Conservation (phyloP, 1,140 invertebrate species). For the Drosophila navojoa region DNA sequence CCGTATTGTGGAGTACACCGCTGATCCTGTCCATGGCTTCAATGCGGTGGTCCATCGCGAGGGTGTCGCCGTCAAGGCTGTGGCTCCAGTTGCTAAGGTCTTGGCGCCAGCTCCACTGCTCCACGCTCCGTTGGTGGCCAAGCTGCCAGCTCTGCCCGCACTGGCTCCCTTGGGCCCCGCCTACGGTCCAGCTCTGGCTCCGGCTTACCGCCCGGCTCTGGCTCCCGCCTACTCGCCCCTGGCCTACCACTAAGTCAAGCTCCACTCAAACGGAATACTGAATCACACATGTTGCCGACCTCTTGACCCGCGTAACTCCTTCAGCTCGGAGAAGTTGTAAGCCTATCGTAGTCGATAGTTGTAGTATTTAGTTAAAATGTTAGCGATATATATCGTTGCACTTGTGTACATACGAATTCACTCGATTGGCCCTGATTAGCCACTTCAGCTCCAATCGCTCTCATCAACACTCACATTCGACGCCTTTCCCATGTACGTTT, state of each 20-base stretch:
- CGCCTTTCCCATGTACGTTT: constrained; percentile 68
- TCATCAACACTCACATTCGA: constrained; percentile 67
- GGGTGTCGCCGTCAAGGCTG: constrained; percentile 83
- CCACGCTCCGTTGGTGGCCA: constrained; percentile 64
- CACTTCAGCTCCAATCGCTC: constrained; percentile 8
- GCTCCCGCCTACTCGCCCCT: constrained; percentile 29
- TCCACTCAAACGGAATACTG: constrained; percentile 5
- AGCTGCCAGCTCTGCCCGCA: constrained; percentile 55
- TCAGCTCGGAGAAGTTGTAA: constrained; percentile 21
- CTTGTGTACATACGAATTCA: constrained; percentile 62
- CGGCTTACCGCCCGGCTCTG: constrained; percentile 51
- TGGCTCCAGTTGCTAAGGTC: constrained; percentile 79
- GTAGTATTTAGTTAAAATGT: constrained; percentile 77
- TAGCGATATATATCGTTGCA: constrained; percentile 60
- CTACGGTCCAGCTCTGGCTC: constrained; percentile 51
- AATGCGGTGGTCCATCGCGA: constrained; percentile 84
- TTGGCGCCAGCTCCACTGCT: constrained; percentile 74
- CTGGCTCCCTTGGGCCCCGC: constrained; percentile 32
- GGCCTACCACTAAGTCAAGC: constrained; percentile 72
- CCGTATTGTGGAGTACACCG: constrained; percentile 85
- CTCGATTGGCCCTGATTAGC: neutral
- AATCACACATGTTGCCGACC: constrained; percentile 51
- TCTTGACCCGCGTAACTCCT: constrained; percentile 47
- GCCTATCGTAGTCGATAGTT: constrained; percentile 64
- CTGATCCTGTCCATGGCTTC: constrained; percentile 85